Base-by-base conservation (phyloP, 2,113 vertebrate genomes). In the Rhinoptilus africanus region DNA sequence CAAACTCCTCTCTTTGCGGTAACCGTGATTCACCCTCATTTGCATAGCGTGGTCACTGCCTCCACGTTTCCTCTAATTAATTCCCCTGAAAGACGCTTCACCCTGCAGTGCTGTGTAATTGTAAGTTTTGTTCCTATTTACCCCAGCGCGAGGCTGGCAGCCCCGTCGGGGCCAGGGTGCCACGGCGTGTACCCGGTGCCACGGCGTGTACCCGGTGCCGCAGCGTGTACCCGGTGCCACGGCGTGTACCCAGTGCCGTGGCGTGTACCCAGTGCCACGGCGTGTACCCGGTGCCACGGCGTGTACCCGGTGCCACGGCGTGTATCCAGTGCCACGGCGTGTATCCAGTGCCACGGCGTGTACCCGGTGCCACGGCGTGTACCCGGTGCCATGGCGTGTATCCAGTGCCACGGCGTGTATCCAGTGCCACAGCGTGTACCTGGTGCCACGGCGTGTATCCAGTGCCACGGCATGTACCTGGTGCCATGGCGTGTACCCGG, bases 91-190 rank as follows among this genome's bases (percentile, higher is more conserved):
- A 63, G 91, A 35, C 3, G 0, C 35, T 26, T 14, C 2, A 1
- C 66, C 81, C 75, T 13, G 63, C 63, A 3, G 23, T 5, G 41
- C 72, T 15, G 48, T 1, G 1, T 2, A 15, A 14, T 26, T 76
- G 9, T 0, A 0, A 6, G 21, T 5, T 50, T 11, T 20, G 83
- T 0, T 20, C 10, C 0, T 1, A 0, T 12, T 41, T 14, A 1
- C 11, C 3, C 0, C 12, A 13, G 59, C 30, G 2, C 3, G 2
- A 14, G 56, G 50, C 34, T 23, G 7, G 2, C 15, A 4, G 2
- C 32, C 32, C 4, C 2, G 2, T 0, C 4, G n/a, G 88, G 80
- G 16, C 14, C 0, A 4, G 13, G 50, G 45, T 22, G 57, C 23
- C 34, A 2, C 3, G 10, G 28, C 1, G 1, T 1, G 4, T 6